phyloP scores from a whole-genome alignment of 2,113 vertebrate genomes.

The Gasterosteus aculeatus region DNA sequence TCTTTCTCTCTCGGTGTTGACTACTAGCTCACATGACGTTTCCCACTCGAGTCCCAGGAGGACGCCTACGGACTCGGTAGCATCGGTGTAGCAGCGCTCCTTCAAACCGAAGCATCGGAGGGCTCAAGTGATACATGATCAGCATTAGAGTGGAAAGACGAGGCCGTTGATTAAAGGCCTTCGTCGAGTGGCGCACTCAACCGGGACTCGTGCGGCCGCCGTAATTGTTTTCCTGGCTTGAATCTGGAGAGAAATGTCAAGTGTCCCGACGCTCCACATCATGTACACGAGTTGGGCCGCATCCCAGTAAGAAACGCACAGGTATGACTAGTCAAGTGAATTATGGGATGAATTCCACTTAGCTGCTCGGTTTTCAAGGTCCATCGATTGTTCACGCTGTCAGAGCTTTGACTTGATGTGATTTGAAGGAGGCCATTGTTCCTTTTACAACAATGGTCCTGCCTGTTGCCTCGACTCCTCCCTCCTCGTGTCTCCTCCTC shows the following conservation, averaged over 20 bases:
- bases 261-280: neutral
- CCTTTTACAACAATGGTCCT: too few relatives aligned
- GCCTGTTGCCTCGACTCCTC: neutral
- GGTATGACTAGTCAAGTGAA: neutral
- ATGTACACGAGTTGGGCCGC: neutral
- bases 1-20: neutral
- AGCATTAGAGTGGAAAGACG: neutral
- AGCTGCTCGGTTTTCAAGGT: neutral
- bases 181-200: neutral
- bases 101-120: slow-evolving; percentile 10
- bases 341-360: neutral
- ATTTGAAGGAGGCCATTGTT: neutral
- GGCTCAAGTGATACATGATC: slow-evolving; percentile 1
- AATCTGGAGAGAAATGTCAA: neutral
- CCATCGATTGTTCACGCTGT: neutral
- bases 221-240: neutral
- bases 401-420: neutral
- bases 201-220: neutral
- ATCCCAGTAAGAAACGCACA: neutral
- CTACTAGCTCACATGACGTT: neutral
- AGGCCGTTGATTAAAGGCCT: neutral
- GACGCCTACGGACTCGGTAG: neutral
- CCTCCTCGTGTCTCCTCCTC: neutral
- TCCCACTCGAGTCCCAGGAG: neutral
- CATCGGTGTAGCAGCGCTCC: neutral